Evolutionary conservation across 2,113 vertebrate species (phyloP).

Genomic region (Ascaphus truei): DNA sequence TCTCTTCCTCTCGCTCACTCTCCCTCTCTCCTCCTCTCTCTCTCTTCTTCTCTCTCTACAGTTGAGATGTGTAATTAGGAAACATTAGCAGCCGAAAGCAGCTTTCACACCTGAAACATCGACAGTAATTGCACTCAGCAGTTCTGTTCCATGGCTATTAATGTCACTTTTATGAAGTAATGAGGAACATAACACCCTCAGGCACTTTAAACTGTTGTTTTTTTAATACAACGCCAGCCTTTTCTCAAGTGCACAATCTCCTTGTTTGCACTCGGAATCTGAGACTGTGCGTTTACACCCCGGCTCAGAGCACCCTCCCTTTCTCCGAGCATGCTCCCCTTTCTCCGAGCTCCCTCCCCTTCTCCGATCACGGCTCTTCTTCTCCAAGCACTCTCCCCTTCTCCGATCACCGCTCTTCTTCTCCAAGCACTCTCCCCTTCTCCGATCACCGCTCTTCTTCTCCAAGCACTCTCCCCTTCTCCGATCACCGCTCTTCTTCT

Average conservation of each 20-base stretch:
- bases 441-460: too few species aligned
- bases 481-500: too few species aligned
- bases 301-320: too few species aligned
- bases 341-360: too few species aligned
- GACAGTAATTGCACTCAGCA: conserved; percentile 73
- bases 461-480: too few species aligned
- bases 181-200: conserved; percentile 76
- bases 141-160: conserved; percentile 77
- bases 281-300: too few species aligned
- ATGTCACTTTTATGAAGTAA: conserved; percentile 82
- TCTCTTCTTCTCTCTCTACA: conserved; percentile 55
- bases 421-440: too few species aligned
- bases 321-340: too few species aligned
- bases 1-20: conserved; percentile 36
- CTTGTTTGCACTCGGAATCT: conserved; percentile 5
- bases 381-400: too few species aligned
- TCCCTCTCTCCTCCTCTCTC: conserved; percentile 52
- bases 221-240: conserved; percentile 66
- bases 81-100: conserved; percentile 75
- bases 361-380: too few species aligned
- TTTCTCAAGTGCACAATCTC: conserved; percentile 42
- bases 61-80: conserved; percentile 74
- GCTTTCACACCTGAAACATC: conserved; percentile 77
- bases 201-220: conserved; percentile 77
- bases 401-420: too few species aligned